phyloP scores from a whole-genome alignment of 2,797 vertebrate genomes.

The Rhynchotus rufescens region DNA sequence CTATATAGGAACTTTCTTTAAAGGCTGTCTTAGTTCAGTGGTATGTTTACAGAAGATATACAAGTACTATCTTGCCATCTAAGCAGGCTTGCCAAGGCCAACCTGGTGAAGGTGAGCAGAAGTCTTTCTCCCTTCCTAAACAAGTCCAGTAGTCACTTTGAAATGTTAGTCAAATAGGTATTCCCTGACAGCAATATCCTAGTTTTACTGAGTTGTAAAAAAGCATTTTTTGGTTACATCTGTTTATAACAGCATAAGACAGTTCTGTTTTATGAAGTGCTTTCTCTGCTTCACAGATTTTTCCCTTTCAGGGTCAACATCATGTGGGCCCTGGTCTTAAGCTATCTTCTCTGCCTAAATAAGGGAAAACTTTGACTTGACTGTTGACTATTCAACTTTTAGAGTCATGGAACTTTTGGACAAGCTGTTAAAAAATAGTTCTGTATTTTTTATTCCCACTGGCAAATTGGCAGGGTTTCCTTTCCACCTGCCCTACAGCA shows the following conservation, averaged over 20 bases:
- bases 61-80: neutral
- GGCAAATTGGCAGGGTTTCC: slow-evolving; percentile 36
- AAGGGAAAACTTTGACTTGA: neutral
- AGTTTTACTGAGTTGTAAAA: neutral
- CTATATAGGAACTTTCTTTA: neutral
- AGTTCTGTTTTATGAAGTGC: neutral
- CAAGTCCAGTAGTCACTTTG: neutral
- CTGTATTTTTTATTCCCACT: neutral
- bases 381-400: neutral
- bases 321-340: neutral
- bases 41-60: neutral
- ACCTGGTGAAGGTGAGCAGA: neutral
- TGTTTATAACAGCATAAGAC: neutral
- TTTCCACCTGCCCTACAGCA: slow-evolving; percentile 46
- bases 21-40: neutral
- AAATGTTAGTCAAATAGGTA: neutral
- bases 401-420: neutral
- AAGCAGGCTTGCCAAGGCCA: neutral
- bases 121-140: neutral
- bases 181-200: neutral
- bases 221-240: neutral
- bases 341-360: neutral
- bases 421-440: neutral
- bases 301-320: neutral
- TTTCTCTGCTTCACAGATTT: neutral